Conservation (phyloP, 2,797 vertebrate species). For the Tragelaphus eurycerus region DNA sequence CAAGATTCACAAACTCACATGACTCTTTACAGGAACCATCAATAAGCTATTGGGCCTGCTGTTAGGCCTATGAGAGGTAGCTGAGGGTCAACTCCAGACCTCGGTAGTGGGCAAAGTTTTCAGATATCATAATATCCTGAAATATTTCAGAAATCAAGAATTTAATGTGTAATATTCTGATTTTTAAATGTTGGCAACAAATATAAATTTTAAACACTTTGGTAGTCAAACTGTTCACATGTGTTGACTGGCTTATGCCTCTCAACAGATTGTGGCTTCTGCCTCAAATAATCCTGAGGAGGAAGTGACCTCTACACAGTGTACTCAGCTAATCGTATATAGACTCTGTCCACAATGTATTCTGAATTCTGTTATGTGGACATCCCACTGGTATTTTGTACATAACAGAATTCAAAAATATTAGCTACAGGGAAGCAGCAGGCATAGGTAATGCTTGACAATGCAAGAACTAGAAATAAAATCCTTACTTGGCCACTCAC, state of each 20-base stretch:
- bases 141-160: background rate
- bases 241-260: background rate
- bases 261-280: background rate
- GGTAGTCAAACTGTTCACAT: background rate
- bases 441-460: background rate
- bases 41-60: background rate
- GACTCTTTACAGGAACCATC: background rate
- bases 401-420: background rate
- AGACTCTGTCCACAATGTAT: background rate
- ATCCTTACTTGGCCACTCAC: background rate
- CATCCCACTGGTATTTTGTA: background rate
- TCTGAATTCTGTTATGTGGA: too few relatives aligned
- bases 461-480: background rate
- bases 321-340: background rate
- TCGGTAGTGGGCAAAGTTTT: background rate
- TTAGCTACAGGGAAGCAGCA: background rate
- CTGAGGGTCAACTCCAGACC: background rate
- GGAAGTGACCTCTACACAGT: background rate
- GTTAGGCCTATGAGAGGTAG: background rate
- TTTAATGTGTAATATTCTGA: background rate
- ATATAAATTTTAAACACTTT: background rate
- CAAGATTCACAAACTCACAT: background rate
- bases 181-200: constrained; percentile 21
- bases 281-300: background rate
- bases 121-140: background rate